Evolutionary conservation across 2,113 vertebrate species (phyloP).

Genomic region (Sapayoa aenigma): DNA sequence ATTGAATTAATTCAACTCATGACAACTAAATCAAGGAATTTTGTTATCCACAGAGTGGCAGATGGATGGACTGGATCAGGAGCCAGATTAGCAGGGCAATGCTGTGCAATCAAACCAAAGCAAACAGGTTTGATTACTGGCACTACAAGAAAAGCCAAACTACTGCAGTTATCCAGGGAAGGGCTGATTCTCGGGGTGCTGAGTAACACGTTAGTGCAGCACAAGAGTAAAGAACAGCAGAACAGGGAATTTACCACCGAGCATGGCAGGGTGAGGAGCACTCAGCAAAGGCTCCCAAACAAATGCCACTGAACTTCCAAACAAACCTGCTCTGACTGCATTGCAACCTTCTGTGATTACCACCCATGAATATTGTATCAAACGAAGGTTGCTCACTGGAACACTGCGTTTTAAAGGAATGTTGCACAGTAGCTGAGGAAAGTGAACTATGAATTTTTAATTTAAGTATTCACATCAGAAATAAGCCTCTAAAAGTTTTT

Average conservation of each 20-base stretch:
- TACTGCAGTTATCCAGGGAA: neutral
- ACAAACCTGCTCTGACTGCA: constrained; percentile 47
- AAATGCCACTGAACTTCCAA: constrained; percentile 48
- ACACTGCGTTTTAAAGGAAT: constrained; percentile 49
- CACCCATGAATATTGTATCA: constrained; percentile 58
- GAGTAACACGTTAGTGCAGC: neutral
- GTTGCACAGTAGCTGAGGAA: constrained; percentile 4
- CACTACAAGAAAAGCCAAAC: neutral
- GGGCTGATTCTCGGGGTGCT: neutral
- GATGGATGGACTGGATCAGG: neutral
- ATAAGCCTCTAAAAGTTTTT: neutral
- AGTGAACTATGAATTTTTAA: constrained; percentile 50
- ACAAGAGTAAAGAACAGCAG: neutral
- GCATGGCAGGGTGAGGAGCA: neutral
- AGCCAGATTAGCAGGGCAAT: neutral
- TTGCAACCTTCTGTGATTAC: constrained; percentile 50
- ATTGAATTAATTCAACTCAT: neutral
- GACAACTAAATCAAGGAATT: neutral
- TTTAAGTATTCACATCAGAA: constrained; percentile 18
- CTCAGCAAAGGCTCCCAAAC: constrained; percentile 29
- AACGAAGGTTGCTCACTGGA: constrained; percentile 36
- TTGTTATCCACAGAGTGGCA: neutral
- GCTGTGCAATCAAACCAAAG: neutral
- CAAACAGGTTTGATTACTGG: neutral
- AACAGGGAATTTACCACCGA: neutral